Evolutionary conservation across 2,888 invertebrate genomes (phyloP).

Genomic region (Eupithecia exiguata): DNA sequence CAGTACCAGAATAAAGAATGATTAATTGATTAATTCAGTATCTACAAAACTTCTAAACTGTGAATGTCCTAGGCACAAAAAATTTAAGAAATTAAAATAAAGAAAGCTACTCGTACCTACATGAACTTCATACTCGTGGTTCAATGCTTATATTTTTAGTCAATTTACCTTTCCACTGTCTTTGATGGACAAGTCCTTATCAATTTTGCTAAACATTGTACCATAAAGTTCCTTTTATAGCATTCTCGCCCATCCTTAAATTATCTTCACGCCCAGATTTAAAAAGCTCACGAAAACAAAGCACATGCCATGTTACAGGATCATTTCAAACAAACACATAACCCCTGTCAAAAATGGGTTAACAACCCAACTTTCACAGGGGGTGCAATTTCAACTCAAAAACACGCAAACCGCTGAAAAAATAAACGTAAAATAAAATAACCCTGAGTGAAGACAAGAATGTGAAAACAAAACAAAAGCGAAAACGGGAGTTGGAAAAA

Average conservation of each 20-base stretch:
- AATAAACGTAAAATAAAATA: conserved; percentile 22
- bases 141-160: no score
- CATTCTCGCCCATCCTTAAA: neutral
- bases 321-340: conserved; percentile 21
- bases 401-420: conserved; percentile 27
- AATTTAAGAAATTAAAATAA: no score
- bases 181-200: neutral
- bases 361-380: conserved; percentile 19
- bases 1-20: no score
- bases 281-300: neutral
- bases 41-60: no score
- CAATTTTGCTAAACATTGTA: neutral
- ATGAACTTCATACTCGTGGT: no score
- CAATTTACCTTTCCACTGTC: no score
- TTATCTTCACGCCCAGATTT: neutral
- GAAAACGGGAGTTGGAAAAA: conserved; percentile 46
- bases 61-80: no score
- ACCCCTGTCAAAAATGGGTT: conserved; percentile 23
- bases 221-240: neutral
- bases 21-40: no score
- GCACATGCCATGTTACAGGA: conserved; percentile 22
- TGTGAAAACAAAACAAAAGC: conserved; percentile 30
- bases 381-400: conserved; percentile 26
- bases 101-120: no score
- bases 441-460: conserved; percentile 17